phyloP scores from a whole-genome alignment of 1,140 invertebrate species.

The Heliconius hewitsoni region DNA sequence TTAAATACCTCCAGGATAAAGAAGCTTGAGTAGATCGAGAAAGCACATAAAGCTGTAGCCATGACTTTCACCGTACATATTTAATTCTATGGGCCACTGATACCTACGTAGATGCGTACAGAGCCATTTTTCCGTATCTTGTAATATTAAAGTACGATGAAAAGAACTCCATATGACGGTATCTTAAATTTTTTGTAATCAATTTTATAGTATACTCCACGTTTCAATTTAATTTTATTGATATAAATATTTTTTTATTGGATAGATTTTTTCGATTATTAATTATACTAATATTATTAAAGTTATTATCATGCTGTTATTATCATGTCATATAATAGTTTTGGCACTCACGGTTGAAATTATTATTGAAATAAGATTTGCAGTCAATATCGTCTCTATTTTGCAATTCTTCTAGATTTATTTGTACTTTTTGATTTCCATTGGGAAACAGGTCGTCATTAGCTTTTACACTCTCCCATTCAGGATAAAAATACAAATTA shows the following conservation, averaged over 20 bases:
- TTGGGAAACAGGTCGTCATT: conserved; percentile 49
- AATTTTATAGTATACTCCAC: background rate
- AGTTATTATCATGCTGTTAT: no score
- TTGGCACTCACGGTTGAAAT: background rate
- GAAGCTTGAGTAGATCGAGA: conserved; percentile 59
- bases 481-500: conserved; percentile 49
- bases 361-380: conserved; percentile 47
- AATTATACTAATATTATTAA: no score
- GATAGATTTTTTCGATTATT: no score
- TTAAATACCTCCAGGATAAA: conserved; percentile 62
- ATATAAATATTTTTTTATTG: no score
- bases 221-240: no score
- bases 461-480: conserved; percentile 59
- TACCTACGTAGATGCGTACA: conserved; percentile 47
- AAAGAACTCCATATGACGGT: conserved; percentile 64
- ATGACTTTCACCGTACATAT: conserved; percentile 47
- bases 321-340: no score
- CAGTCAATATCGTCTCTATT: conserved; percentile 59
- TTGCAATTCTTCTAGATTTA: conserved; percentile 44
- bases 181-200: conserved; percentile 42
- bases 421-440: conserved; percentile 52
- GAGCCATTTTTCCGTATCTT: conserved; percentile 47
- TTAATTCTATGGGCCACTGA: conserved; percentile 68
- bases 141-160: conserved; percentile 59
- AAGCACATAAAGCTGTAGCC: conserved; percentile 60